Percentiles rank a stretch among this genome's conserved stretches.
Evolutionary conservation across 2,888 invertebrate genomes (phyloP).

Genomic region (Eupithecia insigniata): DNA sequence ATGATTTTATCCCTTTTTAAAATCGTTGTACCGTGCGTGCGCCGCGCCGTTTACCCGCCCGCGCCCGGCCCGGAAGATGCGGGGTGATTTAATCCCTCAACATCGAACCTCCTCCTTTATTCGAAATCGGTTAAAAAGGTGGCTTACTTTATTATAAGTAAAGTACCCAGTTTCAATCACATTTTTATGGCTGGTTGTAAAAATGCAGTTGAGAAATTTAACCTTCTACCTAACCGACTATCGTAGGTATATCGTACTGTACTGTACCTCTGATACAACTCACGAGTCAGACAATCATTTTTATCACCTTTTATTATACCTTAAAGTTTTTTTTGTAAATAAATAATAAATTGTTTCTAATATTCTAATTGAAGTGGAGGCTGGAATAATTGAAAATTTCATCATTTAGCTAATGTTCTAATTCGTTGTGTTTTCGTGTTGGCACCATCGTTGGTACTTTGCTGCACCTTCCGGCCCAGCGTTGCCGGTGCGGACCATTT

Average conservation of each 20-base stretch:
- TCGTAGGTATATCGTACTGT: too few species aligned
- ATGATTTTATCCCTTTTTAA: too few species aligned
- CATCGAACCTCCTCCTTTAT: too few species aligned
- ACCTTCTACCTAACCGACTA: background rate
- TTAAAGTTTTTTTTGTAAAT: conserved; percentile 16
- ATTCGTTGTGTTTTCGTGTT: background rate
- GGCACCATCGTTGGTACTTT: too few species aligned
- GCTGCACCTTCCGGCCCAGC: too few species aligned
- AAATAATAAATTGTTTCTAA: conserved; percentile 18
- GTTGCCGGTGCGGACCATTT: too few species aligned
- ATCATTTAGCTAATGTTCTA: background rate
- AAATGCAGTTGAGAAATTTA: conserved; percentile 4
- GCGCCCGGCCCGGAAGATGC: too few species aligned
- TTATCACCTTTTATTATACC: conserved; percentile 8
- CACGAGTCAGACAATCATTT: conserved; percentile 16
- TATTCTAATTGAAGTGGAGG: background rate
- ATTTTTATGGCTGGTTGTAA: background rate
- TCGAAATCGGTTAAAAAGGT: too few species aligned
- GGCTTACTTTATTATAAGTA: too few species aligned
- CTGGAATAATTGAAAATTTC: background rate
- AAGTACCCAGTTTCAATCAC: background rate
- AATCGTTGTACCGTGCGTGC: too few species aligned
- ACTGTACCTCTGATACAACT: conserved; percentile 13
- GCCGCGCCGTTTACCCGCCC: too few species aligned
- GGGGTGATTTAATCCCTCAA: too few species aligned